These are phyloP conservation scores for Garrulus glandarius DNA, from an alignment of 2,797 vertebrate species.

Conservation along the genomic window DNA sequence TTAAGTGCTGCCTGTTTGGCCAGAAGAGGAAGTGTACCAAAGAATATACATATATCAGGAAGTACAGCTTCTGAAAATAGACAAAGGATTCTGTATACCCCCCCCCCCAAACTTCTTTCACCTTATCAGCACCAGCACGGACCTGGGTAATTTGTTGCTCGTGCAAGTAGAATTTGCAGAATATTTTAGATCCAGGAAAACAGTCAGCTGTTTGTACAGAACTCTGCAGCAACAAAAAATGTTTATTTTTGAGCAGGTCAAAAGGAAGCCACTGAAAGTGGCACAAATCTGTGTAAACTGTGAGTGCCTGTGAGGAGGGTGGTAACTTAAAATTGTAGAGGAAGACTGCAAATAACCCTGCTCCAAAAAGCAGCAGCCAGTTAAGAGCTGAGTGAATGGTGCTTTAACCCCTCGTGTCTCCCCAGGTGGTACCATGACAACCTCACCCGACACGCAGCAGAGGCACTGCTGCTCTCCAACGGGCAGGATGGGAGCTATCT, in stretches of 20 bases:
- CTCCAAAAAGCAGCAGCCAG: background rate
- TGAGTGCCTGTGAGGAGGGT: background rate
- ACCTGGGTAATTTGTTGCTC: background rate
- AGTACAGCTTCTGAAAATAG: conserved; percentile 49
- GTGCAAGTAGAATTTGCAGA: background rate
- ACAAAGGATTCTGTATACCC: background rate
- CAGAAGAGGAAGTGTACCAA: conserved; percentile 41
- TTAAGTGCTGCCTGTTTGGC: background rate
- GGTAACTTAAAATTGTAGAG: background rate
- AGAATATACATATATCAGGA: background rate
- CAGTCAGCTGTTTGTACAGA: background rate
- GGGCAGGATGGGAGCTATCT: conserved; percentile 92
- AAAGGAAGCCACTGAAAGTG: background rate
- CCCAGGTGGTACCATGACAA: conserved; percentile 90
- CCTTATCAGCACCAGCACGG: background rate
- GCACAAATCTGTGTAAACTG: background rate
- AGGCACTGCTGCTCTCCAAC: conserved; percentile 92
- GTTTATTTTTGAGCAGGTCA: accelerated
- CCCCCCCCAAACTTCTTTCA: background rate
- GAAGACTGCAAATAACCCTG: background rate
- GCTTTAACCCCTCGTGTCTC: background rate
- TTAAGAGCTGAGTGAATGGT: background rate
- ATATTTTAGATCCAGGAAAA: background rate
- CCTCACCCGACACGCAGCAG: conserved; percentile 89
- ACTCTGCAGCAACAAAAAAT: background rate